Evolutionary conservation across 2,888 invertebrate genomes (phyloP), one percentile per base, ranked within the genome.

Genomic region (Hemistola chrysoprasaria): DNA sequence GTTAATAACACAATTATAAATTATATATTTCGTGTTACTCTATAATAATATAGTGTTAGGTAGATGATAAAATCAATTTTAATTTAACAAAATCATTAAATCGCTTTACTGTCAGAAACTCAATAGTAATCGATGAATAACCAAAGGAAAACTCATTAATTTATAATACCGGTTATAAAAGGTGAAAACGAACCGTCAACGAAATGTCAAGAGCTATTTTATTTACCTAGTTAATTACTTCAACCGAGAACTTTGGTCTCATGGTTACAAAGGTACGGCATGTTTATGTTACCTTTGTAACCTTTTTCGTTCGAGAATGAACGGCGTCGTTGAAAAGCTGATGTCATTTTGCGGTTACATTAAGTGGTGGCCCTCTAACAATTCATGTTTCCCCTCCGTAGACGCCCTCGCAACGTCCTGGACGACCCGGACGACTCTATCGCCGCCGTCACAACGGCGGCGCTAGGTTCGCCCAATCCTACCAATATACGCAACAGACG

Each of bases 301-400:
- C 46, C 48, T 49, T 49, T 51, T 47, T 20, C 28, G 37, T 38
- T 39, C 40, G 42, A 34, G 45, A 43, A 47, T 41, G 30, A 44
- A 37, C 29, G 36, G 41, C 34, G 44, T 38, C 38, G 40, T 31
- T 38, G 28, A 38, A 33, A 11, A 30, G 8, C 26, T 50, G 42
- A 50, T 47, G 42, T 48, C 46, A 50, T 44, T 6, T 35, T 34
- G 40, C 33, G 40, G 39, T 48, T 6, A 28, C 27, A n/a, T n/a
- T n/a, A n/a, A n/a, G n/a, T 4, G 16, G 16, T 16, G 16, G 4
- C 3, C 2, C 16, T 16, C 16, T 16, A 16, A n/a, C n/a, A n/a
- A n/a, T n/a, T n/a, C n/a, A n/a, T n/a, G n/a, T n/a, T n/a, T n/a
- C n/a, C n/a, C n/a, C n/a, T n/a, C n/a, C n/a, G n/a, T n/a, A n/a